Percentiles rank a stretch among this genome's conserved stretches.
These are phyloP conservation scores for Bradynema listronoti DNA, from an alignment of 1,140 invertebrate genomes.

Conservation along the genomic window DNA sequence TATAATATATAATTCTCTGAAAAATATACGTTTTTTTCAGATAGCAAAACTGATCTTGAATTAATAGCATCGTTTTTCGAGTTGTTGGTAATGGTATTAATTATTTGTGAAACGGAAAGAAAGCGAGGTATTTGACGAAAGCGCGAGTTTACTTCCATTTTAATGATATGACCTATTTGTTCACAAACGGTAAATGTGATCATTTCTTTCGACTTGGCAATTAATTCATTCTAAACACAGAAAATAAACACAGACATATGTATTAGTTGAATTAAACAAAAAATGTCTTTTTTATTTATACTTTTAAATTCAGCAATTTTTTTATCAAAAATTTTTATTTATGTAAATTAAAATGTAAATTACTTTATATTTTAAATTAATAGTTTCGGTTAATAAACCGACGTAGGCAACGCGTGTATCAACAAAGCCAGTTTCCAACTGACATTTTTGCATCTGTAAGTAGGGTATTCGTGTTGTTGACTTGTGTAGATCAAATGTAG, in stretches of 20 bases:
- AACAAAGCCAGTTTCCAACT: conserved; percentile 28
- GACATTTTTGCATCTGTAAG: conserved; percentile 15
- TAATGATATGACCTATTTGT: conserved; percentile 37
- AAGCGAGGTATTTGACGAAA: conserved; percentile 24
- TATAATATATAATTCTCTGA: too few species aligned
- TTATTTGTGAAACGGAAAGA: conserved; percentile 21
- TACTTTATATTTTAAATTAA: conserved; percentile 45
- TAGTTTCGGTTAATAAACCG: conserved; percentile 36
- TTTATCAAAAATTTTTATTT: neutral
- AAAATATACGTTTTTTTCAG: too few species aligned
- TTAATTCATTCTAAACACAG: conserved; percentile 38
- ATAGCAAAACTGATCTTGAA: too few species aligned
- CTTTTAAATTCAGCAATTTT: neutral
- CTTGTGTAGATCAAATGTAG: conserved; percentile 42
- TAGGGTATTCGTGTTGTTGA: conserved; percentile 34
- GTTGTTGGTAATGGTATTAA: conserved; percentile 8
- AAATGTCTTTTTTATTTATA: too few species aligned
- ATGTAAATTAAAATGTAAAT: conserved; percentile 11
- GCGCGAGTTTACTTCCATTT: conserved; percentile 29
- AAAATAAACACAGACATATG: too few species aligned
- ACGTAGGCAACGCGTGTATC: conserved; percentile 38
- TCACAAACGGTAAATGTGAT: conserved; percentile 40
- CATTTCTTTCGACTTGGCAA: conserved; percentile 35
- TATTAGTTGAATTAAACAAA: too few species aligned
- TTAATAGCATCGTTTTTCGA: too few species aligned